phyloP scores from a whole-genome alignment of 2,888 invertebrate genomes.

The Cephalotes varians region DNA sequence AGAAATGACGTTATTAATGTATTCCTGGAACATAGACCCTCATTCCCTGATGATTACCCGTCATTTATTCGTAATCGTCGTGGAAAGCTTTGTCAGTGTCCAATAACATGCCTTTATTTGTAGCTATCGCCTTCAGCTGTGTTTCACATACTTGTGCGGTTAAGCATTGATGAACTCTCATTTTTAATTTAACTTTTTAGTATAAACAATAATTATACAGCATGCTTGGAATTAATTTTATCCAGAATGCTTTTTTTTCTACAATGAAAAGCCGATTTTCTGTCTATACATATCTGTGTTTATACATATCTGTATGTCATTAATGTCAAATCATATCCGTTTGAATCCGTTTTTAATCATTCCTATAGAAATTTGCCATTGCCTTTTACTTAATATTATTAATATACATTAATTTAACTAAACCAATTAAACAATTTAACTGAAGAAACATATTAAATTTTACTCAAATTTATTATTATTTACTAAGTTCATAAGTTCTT shows the following conservation, averaged over 20 bases:
- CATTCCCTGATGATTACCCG: conserved; percentile 79
- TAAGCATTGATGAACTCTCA: conserved; percentile 10
- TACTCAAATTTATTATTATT: too few relatives aligned
- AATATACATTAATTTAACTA: too few relatives aligned
- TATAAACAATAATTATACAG: background rate
- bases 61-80: conserved; percentile 80
- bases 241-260: background rate
- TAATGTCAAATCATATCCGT: too few relatives aligned
- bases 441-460: too few relatives aligned
- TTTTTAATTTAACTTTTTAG: background rate
- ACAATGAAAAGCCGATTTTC: background rate
- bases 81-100: conserved; percentile 70
- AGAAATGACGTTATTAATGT: conserved; percentile 81
- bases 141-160: conserved; percentile 11
- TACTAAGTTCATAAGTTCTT: too few relatives aligned
- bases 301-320: background rate
- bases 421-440: too few relatives aligned
- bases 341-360: too few relatives aligned
- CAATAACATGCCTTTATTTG: conserved; percentile 65
- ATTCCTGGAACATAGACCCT: conserved; percentile 79
- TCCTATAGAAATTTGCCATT: too few relatives aligned
- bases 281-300: background rate
- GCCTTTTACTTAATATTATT: too few relatives aligned
- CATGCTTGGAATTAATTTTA: conserved; percentile 4
- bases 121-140: background rate